A percentile compares a stretch with the other conserved stretches of the same genome.
Evolutionary conservation across 1,140 invertebrate species (phyloP).

Genomic region (Sycobia sp.): DNA sequence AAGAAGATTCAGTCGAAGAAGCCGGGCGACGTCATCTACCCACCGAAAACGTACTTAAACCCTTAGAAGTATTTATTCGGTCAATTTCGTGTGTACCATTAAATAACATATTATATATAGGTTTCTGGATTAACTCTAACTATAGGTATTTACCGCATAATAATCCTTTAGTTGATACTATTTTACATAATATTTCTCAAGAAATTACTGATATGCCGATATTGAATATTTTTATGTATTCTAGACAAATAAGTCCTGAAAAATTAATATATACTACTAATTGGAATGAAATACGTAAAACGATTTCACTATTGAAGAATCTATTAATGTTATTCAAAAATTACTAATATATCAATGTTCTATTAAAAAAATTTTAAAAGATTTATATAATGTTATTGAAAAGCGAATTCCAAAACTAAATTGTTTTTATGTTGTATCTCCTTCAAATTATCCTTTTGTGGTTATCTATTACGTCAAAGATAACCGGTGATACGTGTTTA

Average conservation of each 20-base stretch:
- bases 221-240: background rate
- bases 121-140: background rate
- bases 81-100: background rate
- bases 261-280: too few species aligned
- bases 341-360: too few species aligned
- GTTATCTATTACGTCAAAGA: too few species aligned
- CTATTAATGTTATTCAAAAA: too few species aligned
- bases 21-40: background rate
- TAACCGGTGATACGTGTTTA: too few species aligned
- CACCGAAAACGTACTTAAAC: background rate
- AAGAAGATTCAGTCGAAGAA: background rate
- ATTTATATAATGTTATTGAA: too few species aligned
- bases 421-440: too few species aligned
- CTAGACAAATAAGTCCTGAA: background rate
- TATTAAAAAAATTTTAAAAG: too few species aligned
- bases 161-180: background rate
- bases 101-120: background rate
- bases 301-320: too few species aligned
- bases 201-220: background rate
- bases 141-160: constrained; percentile 4
- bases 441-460: too few species aligned
- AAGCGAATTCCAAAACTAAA: too few species aligned
- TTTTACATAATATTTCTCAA: background rate
- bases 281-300: too few species aligned
- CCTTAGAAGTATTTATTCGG: background rate